These are phyloP conservation scores for Drepana arcuata DNA, from an alignment of 1,140 invertebrate genomes.

Conservation along the genomic window DNA sequence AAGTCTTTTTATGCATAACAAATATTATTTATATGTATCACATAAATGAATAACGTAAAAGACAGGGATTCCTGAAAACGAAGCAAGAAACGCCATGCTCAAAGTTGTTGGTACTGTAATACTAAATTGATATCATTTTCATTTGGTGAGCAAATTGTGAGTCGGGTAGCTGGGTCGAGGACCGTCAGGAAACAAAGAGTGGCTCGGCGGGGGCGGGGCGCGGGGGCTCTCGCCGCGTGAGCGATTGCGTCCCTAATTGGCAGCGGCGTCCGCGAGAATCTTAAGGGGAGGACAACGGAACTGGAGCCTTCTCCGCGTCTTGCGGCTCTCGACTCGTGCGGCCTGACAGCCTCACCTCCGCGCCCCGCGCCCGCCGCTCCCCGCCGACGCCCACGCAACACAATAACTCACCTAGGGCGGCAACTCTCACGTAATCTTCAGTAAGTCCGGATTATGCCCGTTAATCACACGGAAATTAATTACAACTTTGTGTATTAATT, in stretches of 20 bases:
- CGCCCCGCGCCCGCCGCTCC: slow-evolving; percentile 18
- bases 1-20: too few species aligned
- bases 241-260: slow-evolving; percentile 73
- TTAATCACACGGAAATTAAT: slow-evolving; percentile 70
- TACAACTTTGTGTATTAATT: slow-evolving; percentile 70
- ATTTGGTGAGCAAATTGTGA: slow-evolving; percentile 47
- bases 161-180: slow-evolving; percentile 33
- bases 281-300: slow-evolving; percentile 65
- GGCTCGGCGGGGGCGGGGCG: slow-evolving; percentile 23
- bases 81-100: too few species aligned
- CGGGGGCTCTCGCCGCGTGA: slow-evolving; percentile 57
- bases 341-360: slow-evolving; percentile 13
- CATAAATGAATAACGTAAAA: too few species aligned
- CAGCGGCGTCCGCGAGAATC: slow-evolving; percentile 71
- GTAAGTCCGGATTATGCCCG: slow-evolving; percentile 65
- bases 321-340: slow-evolving; percentile 26
- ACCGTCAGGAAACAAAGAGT: slow-evolving; percentile 45
- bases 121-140: slow-evolving; percentile 58
- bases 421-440: slow-evolving; percentile 59
- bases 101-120: too few species aligned
- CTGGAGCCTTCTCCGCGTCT: slow-evolving; percentile 41
- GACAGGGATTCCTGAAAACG: too few species aligned
- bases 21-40: too few species aligned
- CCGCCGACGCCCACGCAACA: slow-evolving; percentile 39
- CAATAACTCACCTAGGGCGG: slow-evolving; percentile 57